Conservation (phyloP, 1,140 invertebrate species). For the Dolichoris vasculosae region DNA sequence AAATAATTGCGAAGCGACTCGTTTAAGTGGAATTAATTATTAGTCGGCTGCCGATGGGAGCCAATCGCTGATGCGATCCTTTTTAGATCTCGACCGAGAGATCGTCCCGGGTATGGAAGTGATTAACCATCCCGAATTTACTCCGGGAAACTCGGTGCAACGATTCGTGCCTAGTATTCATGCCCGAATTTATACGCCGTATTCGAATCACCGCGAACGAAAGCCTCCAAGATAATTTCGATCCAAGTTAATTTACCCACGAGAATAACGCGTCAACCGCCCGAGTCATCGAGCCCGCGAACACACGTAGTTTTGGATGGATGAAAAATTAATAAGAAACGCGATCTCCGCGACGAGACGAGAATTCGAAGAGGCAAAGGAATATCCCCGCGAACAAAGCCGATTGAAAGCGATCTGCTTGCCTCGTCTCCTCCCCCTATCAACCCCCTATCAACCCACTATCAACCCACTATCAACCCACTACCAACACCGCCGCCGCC, state of each 20-base stretch:
- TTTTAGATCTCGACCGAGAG: neutral
- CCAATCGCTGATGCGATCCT: neutral
- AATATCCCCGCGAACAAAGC: constrained; percentile 20
- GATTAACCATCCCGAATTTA: neutral
- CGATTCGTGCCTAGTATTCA: neutral
- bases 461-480: too few species aligned
- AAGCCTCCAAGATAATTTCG: too few species aligned
- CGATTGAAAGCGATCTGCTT: constrained; percentile 19
- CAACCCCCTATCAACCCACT: too few species aligned
- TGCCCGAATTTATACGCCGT: too few species aligned
- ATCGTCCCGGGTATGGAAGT: neutral
- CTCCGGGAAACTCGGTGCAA: neutral
- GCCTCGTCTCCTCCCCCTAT: neutral
- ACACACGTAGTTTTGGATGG: neutral
- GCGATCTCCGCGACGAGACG: neutral
- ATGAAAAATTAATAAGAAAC: constrained; percentile 14
- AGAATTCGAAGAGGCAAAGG: constrained; percentile 14
- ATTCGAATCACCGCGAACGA: too few species aligned
- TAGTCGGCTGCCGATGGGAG: neutral
- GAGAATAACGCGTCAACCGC: neutral
- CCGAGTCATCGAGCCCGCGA: neutral
- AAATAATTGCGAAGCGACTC: neutral
- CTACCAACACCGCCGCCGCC: neutral
- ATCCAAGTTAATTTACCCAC: too few species aligned
- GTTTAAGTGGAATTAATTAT: neutral